These are phyloP conservation scores for Dasypolia templi DNA, from an alignment of 2,888 invertebrate genomes.

Conservation along the genomic window DNA sequence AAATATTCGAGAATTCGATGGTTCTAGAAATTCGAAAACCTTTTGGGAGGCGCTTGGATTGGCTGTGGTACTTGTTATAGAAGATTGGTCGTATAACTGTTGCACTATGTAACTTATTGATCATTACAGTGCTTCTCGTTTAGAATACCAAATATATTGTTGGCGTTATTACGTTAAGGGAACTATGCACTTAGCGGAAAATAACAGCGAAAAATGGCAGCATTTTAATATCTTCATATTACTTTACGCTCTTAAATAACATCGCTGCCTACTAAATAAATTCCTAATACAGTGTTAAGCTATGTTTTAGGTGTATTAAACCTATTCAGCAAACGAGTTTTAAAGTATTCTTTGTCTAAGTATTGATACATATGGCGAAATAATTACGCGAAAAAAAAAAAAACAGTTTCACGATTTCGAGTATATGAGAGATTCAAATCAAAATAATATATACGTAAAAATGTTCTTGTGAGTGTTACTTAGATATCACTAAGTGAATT, in stretches of 20 bases:
- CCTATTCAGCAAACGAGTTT: constrained; percentile 11
- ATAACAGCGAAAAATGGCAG: constrained; percentile 13
- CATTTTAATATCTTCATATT: neutral
- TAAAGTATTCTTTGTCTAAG: constrained; percentile 7
- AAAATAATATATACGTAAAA: constrained; percentile 52
- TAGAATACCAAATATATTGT: constrained; percentile 18
- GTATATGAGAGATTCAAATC: constrained; percentile 20
- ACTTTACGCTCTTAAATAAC: constrained; percentile 2
- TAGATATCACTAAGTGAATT: constrained; percentile 40
- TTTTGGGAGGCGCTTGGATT: constrained; percentile 32
- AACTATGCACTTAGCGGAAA: neutral
- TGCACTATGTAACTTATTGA: constrained; percentile 12
- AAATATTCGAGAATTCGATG: constrained; percentile 16
- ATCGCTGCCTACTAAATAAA: constrained; percentile 28
- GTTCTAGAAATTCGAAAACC: constrained; percentile 6
- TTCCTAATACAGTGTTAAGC: constrained; percentile 32
- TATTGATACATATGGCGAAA: constrained; percentile 10
- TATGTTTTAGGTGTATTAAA: constrained; percentile 11
- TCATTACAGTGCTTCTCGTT: constrained; percentile 30
- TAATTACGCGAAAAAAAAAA: constrained; percentile 9
- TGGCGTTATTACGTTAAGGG: constrained; percentile 15
- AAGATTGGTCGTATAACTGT: constrained; percentile 13
- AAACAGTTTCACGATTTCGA: neutral
- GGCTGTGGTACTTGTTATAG: constrained; percentile 51
- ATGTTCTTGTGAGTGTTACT: constrained; percentile 32